Conservation (phyloP, 2,888 invertebrate species). For the Apamea epomidion region DNA sequence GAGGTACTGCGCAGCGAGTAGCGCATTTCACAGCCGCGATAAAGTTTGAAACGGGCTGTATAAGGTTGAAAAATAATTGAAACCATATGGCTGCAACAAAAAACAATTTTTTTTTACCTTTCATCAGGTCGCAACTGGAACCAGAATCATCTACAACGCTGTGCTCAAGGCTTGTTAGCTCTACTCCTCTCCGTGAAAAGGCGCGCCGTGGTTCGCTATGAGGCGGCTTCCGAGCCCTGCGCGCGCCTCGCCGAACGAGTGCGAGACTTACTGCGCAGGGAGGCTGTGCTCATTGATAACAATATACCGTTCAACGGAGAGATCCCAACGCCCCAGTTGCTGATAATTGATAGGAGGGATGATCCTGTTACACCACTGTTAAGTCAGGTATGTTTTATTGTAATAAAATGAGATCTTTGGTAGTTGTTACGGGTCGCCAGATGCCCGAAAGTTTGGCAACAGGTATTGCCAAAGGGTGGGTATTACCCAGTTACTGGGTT, state of each 20-base stretch:
- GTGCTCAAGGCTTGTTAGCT: constrained; percentile 96
- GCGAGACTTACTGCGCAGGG: constrained; percentile 95
- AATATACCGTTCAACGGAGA: constrained; percentile 94
- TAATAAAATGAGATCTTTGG: neutral
- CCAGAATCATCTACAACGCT: constrained; percentile 93
- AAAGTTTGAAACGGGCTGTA: neutral
- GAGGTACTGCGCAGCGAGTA: neutral
- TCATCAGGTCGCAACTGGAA: constrained; percentile 93
- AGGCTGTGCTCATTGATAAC: constrained; percentile 96
- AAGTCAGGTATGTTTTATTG: constrained; percentile 91
- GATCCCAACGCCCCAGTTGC: constrained; percentile 94
- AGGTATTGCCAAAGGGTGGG: neutral
- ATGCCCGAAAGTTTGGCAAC: neutral
- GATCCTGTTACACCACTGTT: constrained; percentile 99
- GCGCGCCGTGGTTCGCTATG: constrained; percentile 96
- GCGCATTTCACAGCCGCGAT: neutral
- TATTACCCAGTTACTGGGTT: neutral
- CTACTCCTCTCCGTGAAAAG: constrained; percentile 97
- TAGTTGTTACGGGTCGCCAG: neutral
- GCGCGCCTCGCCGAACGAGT: constrained; percentile 96
- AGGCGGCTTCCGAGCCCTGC: constrained; percentile 96
- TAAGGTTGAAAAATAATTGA: neutral
- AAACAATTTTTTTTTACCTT: neutral
- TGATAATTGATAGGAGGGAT: constrained; percentile 97
- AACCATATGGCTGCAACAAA: neutral